Conservation (phyloP, 2,888 invertebrate genomes). For the Lasioglossum marginatum region DNA sequence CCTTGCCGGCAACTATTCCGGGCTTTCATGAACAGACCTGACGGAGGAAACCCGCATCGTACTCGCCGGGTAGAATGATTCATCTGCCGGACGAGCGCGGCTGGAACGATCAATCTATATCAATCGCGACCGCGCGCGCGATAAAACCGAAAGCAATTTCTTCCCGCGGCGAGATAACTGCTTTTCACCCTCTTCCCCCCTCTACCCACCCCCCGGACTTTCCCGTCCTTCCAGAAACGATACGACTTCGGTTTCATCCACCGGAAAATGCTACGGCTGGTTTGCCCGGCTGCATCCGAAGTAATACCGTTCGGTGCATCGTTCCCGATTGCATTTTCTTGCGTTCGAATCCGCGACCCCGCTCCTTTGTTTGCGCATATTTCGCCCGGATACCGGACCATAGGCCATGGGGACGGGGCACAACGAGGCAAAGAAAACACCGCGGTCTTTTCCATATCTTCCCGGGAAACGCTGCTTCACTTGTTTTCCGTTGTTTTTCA, state of each 20-base stretch:
- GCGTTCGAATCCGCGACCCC: neutral
- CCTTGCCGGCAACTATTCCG: neutral
- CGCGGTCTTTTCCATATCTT: neutral
- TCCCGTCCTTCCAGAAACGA: neutral
- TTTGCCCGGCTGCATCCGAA: conserved; percentile 15
- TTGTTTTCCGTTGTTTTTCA: neutral
- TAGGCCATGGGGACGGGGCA: neutral
- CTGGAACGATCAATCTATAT: conserved; percentile 68
- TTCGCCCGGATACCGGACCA: neutral
- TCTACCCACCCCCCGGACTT: neutral
- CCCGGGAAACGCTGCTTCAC: neutral
- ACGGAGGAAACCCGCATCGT: conserved; percentile 26
- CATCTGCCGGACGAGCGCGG: conserved; percentile 41
- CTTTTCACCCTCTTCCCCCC: conserved; percentile 29
- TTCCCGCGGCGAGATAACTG: conserved; percentile 58
- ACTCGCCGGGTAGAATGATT: conserved; percentile 44
- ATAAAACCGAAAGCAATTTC: conserved; percentile 69
- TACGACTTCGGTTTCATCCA: conserved; percentile 42
- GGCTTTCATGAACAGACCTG: conserved; percentile 6
- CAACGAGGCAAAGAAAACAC: neutral
- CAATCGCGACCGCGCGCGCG: conserved; percentile 59
- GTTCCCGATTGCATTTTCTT: conserved; percentile 43
- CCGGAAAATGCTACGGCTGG: conserved; percentile 35
- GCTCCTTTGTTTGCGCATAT: conserved; percentile 4
- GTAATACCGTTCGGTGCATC: conserved; percentile 42